Conservation (phyloP, 1,140 invertebrate genomes). For the Drosophila seguyi region DNA sequence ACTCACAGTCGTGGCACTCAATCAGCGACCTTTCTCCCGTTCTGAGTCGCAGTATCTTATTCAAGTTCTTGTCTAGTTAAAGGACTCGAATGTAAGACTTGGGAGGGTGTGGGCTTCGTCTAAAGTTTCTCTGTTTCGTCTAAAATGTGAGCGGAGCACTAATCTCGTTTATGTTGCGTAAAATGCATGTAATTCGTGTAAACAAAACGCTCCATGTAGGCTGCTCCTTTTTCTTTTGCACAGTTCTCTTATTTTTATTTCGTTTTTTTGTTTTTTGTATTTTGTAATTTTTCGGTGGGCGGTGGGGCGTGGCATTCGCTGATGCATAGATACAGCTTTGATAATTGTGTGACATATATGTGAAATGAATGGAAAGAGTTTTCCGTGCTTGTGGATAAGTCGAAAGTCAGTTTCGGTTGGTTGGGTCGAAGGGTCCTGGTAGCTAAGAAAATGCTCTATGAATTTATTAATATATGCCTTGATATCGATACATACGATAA, state of each 20-base stretch:
- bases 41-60: slow-evolving; percentile 60
- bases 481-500: neutral
- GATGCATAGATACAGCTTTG: slow-evolving; percentile 78
- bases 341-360: slow-evolving; percentile 77
- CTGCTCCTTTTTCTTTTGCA: slow-evolving; percentile 16
- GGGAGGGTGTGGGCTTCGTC: slow-evolving; percentile 9
- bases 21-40: too few species aligned
- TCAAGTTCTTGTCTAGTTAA: slow-evolving; percentile 50
- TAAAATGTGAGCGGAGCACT: slow-evolving; percentile 69
- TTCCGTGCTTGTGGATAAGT: slow-evolving; percentile 16
- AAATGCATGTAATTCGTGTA: slow-evolving; percentile 82
- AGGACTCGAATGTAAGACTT: neutral
- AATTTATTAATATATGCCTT: neutral
- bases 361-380: slow-evolving; percentile 52
- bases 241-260: neutral
- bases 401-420: slow-evolving; percentile 11
- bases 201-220: slow-evolving; percentile 54
- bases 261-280: neutral
- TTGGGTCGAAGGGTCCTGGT: neutral
- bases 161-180: slow-evolving; percentile 82
- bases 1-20: neutral
- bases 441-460: neutral
- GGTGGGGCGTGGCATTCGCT: slow-evolving; percentile 17
- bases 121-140: slow-evolving; percentile 42
- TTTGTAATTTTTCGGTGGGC: slow-evolving; percentile 1